Evolutionary conservation across 2,113 vertebrate species (phyloP).

Genomic region (Tretioscincus oriximinensis): DNA sequence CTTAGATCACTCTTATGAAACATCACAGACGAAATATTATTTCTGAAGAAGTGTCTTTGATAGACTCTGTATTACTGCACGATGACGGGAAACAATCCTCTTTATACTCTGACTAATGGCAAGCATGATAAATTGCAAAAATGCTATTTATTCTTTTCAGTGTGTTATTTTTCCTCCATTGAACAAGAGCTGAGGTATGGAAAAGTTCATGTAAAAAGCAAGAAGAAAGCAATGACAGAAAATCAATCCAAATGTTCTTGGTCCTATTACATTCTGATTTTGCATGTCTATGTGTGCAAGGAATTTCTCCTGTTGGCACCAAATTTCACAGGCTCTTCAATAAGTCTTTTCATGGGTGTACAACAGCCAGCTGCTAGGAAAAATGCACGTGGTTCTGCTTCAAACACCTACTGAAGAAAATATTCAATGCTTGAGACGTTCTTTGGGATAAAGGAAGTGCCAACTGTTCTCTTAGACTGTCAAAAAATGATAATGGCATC

Average conservation of each 20-base stretch:
- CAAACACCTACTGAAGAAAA: neutral
- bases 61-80: neutral
- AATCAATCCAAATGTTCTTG: neutral
- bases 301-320: neutral
- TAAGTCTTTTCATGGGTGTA: neutral
- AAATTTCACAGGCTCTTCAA: neutral
- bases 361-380: neutral
- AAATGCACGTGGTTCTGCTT: neutral
- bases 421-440: neutral
- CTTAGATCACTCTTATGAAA: neutral
- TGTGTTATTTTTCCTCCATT: neutral
- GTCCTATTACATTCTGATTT: neutral
- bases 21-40: neutral
- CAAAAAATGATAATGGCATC: constrained; percentile 3
- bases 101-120: neutral
- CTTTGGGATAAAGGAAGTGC: constrained; percentile 3
- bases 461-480: neutral
- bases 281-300: neutral
- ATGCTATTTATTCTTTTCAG: neutral
- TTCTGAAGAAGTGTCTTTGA: neutral
- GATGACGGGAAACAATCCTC: neutral
- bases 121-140: neutral
- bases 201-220: neutral
- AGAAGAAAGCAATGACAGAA: neutral
- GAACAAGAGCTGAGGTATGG: neutral